phyloP scores from a whole-genome alignment of 2,113 vertebrate species.

The Alces alces region DNA sequence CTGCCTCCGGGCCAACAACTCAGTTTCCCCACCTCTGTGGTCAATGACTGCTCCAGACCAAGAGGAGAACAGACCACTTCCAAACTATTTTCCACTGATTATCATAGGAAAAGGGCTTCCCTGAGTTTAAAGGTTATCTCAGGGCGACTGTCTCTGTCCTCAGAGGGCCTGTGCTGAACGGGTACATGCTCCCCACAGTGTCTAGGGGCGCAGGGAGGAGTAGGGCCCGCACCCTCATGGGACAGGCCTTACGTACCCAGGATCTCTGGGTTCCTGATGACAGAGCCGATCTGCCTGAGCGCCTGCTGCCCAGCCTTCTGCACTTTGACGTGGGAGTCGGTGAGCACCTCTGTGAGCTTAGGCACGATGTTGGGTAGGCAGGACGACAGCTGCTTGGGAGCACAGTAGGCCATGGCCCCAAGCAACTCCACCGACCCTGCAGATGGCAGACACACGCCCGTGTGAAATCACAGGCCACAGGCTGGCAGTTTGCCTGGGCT shows the following conservation, averaged over 20 bases:
- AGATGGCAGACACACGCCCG: not conserved
- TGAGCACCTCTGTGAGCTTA: constrained; percentile 97
- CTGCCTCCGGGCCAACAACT: not conserved
- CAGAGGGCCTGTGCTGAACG: not conserved
- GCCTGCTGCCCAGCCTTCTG: constrained; percentile 99
- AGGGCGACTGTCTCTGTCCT: not conserved
- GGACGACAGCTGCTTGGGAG: constrained; percentile 97
- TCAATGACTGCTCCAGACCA: not conserved
- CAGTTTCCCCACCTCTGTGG: not conserved
- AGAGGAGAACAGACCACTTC: not conserved
- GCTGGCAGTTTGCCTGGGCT: not conserved
- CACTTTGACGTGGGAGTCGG: constrained; percentile 97
- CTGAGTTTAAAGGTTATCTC: not conserved
- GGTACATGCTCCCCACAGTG: not conserved
- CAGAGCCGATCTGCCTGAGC: constrained; percentile 94
- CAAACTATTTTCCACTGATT: not conserved
- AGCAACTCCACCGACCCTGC: constrained; percentile 96
- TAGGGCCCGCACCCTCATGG: not conserved
- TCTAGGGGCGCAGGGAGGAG: accelerated
- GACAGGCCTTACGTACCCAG: constrained; percentile 81
- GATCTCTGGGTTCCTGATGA: constrained; percentile 98
- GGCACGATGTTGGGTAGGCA: constrained; percentile 98
- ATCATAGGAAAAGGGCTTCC: not conserved
- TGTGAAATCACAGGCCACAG: not conserved
- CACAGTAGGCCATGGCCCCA: constrained; percentile 97